Conservation (phyloP, 2,113 vertebrate species). For the Paradoxurus hermaphroditus region DNA sequence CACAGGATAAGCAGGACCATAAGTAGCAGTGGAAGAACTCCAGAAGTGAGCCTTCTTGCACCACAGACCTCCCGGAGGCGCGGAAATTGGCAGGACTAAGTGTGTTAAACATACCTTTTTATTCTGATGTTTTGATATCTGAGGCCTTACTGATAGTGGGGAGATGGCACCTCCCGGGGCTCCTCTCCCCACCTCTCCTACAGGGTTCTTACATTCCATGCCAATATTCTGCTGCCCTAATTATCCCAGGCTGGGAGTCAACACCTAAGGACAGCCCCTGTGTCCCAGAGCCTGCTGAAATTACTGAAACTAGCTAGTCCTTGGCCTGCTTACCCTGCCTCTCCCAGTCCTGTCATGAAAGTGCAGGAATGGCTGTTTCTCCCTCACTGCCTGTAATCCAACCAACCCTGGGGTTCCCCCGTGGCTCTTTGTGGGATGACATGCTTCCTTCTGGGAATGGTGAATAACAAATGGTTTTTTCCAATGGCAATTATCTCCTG, state of each 20-base stretch:
- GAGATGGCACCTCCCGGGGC: neutral
- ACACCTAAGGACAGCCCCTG: neutral
- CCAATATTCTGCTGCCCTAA: neutral
- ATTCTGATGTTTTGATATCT: neutral
- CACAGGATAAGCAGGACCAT: neutral
- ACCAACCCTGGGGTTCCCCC: neutral
- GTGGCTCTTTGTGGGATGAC: neutral
- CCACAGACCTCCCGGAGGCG: neutral
- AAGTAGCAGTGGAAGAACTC: neutral
- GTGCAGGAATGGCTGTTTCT: neutral
- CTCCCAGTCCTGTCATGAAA: neutral
- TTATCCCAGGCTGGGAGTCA: neutral
- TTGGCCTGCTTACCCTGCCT: neutral
- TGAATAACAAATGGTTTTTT: neutral
- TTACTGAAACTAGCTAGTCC: neutral
- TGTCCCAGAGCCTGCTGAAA: neutral
- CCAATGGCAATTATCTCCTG: neutral
- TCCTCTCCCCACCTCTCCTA: neutral
- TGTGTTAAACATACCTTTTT: neutral
- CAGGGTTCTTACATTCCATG: neutral
- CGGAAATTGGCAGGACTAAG: neutral
- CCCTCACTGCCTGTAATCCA: neutral
- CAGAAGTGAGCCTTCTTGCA: neutral
- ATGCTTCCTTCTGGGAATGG: neutral
- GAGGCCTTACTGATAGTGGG: neutral